phyloP scores from a whole-genome alignment of 1,140 invertebrate genomes.

The Drosophila ironensis region DNA sequence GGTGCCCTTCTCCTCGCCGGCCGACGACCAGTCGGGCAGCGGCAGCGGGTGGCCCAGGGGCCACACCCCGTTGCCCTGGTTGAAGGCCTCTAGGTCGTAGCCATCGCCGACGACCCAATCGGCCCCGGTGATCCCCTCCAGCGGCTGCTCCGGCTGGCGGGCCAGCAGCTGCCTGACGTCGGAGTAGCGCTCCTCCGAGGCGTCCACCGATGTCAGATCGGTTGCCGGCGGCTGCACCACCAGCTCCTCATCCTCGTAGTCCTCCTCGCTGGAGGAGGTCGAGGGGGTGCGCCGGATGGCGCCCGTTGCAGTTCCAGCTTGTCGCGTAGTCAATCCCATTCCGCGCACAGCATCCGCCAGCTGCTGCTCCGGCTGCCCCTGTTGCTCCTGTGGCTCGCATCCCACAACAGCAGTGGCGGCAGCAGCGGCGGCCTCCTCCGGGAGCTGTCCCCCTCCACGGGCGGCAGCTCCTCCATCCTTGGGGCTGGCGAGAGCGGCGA shows the following conservation, averaged over 20 bases:
- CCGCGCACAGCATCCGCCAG: conserved; percentile 64
- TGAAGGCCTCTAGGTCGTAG: conserved; percentile 81
- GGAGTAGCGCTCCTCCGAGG: conserved; percentile 73
- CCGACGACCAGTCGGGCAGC: conserved; percentile 87
- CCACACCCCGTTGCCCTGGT: conserved; percentile 84
- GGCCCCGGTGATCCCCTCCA: conserved; percentile 10
- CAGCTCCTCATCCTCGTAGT: conserved; percentile 58
- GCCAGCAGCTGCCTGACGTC: conserved; percentile 68
- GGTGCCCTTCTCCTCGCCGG: conserved; percentile 81
- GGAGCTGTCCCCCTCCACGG: conserved; percentile 10
- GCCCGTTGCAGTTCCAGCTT: conserved; percentile 48
- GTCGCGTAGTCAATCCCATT: conserved; percentile 73
- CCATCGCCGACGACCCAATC: conserved; percentile 68
- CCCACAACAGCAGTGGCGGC: conserved; percentile 4
- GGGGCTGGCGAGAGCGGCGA: conserved; percentile 84
- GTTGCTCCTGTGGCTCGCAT: conserved; percentile 8
- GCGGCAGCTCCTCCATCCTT: conserved; percentile 33
- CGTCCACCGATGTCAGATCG: conserved; percentile 73
- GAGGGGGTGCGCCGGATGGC: conserved; percentile 54
- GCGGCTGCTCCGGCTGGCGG: conserved; percentile 44
- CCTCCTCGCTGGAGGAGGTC: conserved; percentile 69
- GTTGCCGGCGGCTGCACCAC: conserved; percentile 50
- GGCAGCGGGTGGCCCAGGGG: conserved; percentile 86
- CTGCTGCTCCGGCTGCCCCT: conserved; percentile 46
- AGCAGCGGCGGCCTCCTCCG: conserved; percentile 8